Percentiles rank a stretch among this genome's conserved stretches.
These are phyloP conservation scores for Pedicia rivosa DNA, from an alignment of 2,888 invertebrate species.

Conservation along the genomic window DNA sequence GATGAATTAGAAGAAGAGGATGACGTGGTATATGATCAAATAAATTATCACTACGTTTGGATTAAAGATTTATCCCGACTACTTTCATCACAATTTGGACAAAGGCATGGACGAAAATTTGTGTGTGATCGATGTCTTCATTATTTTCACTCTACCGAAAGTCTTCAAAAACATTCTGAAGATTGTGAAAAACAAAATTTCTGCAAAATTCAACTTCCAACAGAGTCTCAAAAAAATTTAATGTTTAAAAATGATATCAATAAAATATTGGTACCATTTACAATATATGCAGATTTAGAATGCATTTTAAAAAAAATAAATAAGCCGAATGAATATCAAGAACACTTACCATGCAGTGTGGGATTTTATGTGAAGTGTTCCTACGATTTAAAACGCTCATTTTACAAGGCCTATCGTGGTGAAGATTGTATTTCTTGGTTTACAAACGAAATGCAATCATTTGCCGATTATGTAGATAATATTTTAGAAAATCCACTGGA, in stretches of 20 bases:
- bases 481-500: not conserved
- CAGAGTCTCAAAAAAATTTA: constrained; percentile 6
- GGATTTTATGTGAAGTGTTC: constrained; percentile 15
- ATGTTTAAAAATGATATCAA: constrained; percentile 10
- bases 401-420: constrained; percentile 7
- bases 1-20: not conserved
- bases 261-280: constrained; percentile 9
- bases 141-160: constrained; percentile 8
- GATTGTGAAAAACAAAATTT: not conserved
- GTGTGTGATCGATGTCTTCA: constrained; percentile 13
- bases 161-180: not conserved
- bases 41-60: constrained; percentile 9
- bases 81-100: constrained; percentile 4
- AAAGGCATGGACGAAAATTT: constrained; percentile 7
- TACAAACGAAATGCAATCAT: not conserved
- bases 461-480: not conserved
- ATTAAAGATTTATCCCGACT: constrained; percentile 11
- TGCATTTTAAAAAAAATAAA: constrained; percentile 7
- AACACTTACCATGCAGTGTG: constrained; percentile 13
- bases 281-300: constrained; percentile 14
- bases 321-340: constrained; percentile 3
- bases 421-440: constrained; percentile 6
- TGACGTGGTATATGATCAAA: not conserved
- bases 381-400: constrained; percentile 12
- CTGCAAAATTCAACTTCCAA: constrained; percentile 8